A percentile compares a stretch with the other conserved stretches of the same genome.
Conservation (phyloP, 2,888 invertebrate genomes). For the Melanophora roralis region DNA sequence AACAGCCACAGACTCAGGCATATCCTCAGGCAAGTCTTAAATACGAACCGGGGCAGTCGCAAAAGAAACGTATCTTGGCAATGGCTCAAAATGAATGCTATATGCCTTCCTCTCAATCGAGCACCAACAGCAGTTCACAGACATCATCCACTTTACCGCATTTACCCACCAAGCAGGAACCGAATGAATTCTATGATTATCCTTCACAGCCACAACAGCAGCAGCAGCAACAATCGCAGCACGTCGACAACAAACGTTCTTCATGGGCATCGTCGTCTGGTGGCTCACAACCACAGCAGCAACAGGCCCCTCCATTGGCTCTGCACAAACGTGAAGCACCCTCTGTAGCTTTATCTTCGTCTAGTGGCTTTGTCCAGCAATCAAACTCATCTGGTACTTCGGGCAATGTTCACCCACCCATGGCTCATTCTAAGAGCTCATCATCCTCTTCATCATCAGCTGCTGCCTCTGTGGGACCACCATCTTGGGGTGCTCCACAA, state of each 20-base stretch:
- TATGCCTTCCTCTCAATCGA: conserved; percentile 78
- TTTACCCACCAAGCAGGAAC: conserved; percentile 77
- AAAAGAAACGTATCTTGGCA: conserved; percentile 92
- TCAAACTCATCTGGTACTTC: conserved; percentile 66
- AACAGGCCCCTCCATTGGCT: conserved; percentile 76
- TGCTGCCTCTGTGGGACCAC: conserved; percentile 73
- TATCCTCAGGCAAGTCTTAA: conserved; percentile 74
- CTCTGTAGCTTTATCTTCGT: conserved; percentile 70
- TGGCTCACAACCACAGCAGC: conserved; percentile 67
- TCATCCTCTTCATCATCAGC: conserved; percentile 70
- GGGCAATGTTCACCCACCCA: conserved; percentile 69
- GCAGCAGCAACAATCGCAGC: conserved; percentile 64
- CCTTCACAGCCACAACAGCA: conserved; percentile 65
- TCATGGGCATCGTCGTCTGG: conserved; percentile 76
- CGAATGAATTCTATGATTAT: conserved; percentile 76
- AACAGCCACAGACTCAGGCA: conserved; percentile 62
- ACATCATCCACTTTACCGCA: conserved; percentile 72
- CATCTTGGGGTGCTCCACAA: conserved; percentile 76
- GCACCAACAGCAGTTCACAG: conserved; percentile 62
- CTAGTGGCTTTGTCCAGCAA: conserved; percentile 67
- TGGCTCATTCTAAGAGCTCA: conserved; percentile 77
- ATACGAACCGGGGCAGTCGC: conserved; percentile 83
- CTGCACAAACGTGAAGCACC: conserved; percentile 76
- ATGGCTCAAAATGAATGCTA: conserved; percentile 89
- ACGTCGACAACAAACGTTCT: conserved; percentile 74